Percentiles rank a stretch among this genome's conserved stretches.
These are phyloP conservation scores for Eilema depressum DNA, from an alignment of 2,888 invertebrate genomes.

Conservation along the genomic window DNA sequence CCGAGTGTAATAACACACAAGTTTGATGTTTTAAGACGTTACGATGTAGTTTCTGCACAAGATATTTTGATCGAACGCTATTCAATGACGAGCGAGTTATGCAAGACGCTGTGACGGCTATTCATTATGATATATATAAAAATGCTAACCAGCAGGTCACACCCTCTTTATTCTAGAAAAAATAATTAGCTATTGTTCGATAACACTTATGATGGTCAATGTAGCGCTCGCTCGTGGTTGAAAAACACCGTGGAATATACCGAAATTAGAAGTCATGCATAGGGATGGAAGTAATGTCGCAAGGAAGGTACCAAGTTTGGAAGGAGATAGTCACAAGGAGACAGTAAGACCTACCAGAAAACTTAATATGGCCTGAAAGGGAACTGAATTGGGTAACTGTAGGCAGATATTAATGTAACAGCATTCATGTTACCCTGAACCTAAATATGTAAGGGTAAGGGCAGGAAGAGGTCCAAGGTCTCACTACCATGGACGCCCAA, in stretches of 20 bases:
- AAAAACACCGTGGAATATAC: not conserved
- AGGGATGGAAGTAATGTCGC: not conserved
- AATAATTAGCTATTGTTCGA: not conserved
- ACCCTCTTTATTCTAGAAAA: not conserved
- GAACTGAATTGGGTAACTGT: too few relatives aligned
- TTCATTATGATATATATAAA: not conserved
- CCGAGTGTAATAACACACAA: constrained; percentile 9
- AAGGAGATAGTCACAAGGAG: too few relatives aligned
- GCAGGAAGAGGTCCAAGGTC: too few relatives aligned
- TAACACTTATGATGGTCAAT: not conserved
- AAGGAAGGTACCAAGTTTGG: not conserved
- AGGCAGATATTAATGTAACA: too few relatives aligned
- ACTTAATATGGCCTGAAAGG: too few relatives aligned
- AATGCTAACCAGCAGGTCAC: not conserved
- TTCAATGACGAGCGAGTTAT: constrained; percentile 15
- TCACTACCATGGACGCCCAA: too few relatives aligned
- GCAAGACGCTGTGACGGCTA: not conserved
- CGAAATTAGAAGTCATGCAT: not conserved
- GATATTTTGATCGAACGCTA: constrained; percentile 24
- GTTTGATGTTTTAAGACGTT: constrained; percentile 26
- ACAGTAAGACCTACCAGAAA: too few relatives aligned
- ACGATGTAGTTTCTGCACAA: constrained; percentile 17
- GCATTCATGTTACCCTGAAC: not conserved
- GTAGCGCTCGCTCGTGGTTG: not conserved
- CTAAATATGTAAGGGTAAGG: not conserved